Conservation (phyloP, 2,797 vertebrate genomes). For the Amblyopsis hoosieri region DNA sequence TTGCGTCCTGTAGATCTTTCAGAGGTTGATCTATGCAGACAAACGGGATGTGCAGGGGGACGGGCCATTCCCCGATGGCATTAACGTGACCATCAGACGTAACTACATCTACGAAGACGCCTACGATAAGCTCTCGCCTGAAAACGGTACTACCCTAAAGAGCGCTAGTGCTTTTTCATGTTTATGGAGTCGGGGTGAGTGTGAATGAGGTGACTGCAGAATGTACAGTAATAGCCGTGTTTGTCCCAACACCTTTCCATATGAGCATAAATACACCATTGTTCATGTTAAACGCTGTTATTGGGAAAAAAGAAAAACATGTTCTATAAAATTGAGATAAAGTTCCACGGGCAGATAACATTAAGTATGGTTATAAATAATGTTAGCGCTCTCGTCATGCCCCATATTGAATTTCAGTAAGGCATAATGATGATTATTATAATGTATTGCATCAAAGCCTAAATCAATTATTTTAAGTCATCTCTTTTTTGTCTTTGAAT, state of each 20-base stretch:
- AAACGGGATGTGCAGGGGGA: constrained; percentile 97
- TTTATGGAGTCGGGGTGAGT: not conserved
- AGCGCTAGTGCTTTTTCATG: not conserved
- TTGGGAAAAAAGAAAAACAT: constrained; percentile 27
- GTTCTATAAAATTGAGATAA: constrained; percentile 49
- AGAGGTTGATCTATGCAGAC: constrained; percentile 95
- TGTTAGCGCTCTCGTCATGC: constrained; percentile 42
- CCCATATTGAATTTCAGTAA: constrained; percentile 62
- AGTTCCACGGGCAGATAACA: constrained; percentile 39
- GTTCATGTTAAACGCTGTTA: constrained; percentile 32
- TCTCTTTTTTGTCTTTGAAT: constrained; percentile 75
- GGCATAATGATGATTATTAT: constrained; percentile 76
- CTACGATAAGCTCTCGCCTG: constrained; percentile 98
- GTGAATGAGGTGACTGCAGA: not conserved
- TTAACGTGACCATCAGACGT: constrained; percentile 95
- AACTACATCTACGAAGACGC: constrained; percentile 99
- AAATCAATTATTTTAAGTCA: constrained; percentile 81
- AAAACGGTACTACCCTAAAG: constrained; percentile 83
- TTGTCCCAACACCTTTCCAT: constrained; percentile 7
- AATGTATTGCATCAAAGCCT: constrained; percentile 76
- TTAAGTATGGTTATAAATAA: constrained; percentile 40
- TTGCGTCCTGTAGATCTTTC: constrained; percentile 88
- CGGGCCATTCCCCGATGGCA: constrained; percentile 93
- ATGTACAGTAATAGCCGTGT: not conserved
- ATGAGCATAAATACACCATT: constrained; percentile 2